Evolutionary conservation across 2,797 vertebrate species (phyloP), one percentile per base, ranked within the genome.

Genomic region (Odontamblyopus rebecca): DNA sequence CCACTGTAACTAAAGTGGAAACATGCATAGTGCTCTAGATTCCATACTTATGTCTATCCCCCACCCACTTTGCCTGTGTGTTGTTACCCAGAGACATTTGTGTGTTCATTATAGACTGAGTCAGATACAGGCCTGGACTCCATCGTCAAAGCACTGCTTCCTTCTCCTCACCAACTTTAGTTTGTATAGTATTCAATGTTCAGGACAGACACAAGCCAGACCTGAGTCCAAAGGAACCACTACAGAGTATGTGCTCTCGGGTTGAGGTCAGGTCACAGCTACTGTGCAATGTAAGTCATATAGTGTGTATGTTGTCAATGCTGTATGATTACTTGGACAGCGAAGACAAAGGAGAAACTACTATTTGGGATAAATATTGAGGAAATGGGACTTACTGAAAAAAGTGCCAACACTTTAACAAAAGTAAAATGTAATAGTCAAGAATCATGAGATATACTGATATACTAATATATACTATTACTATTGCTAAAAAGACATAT

Each of bases 171-270:
- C 61, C 71, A 59, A 50, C 68, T 72, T 76, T 48, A 35, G 44
- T 48, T 48, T 48, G 44, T 48, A 48, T 48, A 48, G 44, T 48
- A 5, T 77, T 71, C 69, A 76, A 71, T 61, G 2, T 75, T 78
- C 63, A 8, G 59, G 5, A 75, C 70, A 86, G 88, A 91, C 87
- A 92, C 76, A 92, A 90, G 73, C 89, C 91, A 92, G 91, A 65
- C 86, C 73, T 73, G 64, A 4, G 2, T 82, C 57, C 85, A 72
- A 18, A 54, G 87, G 82, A 86, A 81, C 79, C 67, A n/a, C 62
- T 62, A 73, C 59, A 18, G 65, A 64, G 72, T 59, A 60, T 82
- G 75, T 82, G 75, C 57, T 23, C 35, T 11, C 41, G 63, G 85
- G 83, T 82, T 70, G 72, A 83, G 84, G 82, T 88, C 83, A 68